Evolutionary conservation across 23 tunicate species (phyloP), one percentile per base, ranked within the genome.

Genomic region (Botrylloides violaceus): DNA sequence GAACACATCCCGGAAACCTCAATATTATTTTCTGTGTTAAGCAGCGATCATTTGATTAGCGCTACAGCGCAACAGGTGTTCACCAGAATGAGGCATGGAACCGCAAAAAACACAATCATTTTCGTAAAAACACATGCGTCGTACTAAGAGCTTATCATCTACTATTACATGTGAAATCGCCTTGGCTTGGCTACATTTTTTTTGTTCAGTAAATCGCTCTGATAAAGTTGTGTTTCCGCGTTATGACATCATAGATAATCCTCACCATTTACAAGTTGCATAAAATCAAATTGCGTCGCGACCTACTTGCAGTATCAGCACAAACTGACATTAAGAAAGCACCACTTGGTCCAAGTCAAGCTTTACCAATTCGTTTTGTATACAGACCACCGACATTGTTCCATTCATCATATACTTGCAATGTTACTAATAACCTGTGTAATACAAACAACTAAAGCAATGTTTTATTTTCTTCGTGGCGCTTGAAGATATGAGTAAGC

Each of bases 1-100:
- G n/a, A n/a, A n/a, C n/a, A n/a, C n/a, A 43, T 9, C 53, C 53
- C 53, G 53, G 53, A 43, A 43, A 43, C 53, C 53, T 43, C 53
- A 7, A 9, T 9, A n/a, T 9, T 43, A 43, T 9, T 15, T 15
- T 43, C 15, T 7, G 53, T 43, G 9, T 7, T 43, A 43, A 43
- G 53, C 53, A 43, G 12, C 53, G 53, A 43, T 43, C 53, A 43
- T 43, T 43, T 43, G 53, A 43, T 43, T 43, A 43, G 53, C 9
- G 12, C 9, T 43, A 43, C n/a, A 15, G 53, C 53, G 12, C 53
- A 43, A 43, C 53, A 43, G 53, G 53, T 43, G 53, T 43, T 43
- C 53, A 15, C 53, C 9, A 43, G 53, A 9, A 15, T 43, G 53
- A 43, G 53, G 15, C 53, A 43, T 43, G 12, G 12, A 15, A 43